Base-by-base conservation (phyloP, 2,113 vertebrate genomes). In the Callipepla californica region DNA sequence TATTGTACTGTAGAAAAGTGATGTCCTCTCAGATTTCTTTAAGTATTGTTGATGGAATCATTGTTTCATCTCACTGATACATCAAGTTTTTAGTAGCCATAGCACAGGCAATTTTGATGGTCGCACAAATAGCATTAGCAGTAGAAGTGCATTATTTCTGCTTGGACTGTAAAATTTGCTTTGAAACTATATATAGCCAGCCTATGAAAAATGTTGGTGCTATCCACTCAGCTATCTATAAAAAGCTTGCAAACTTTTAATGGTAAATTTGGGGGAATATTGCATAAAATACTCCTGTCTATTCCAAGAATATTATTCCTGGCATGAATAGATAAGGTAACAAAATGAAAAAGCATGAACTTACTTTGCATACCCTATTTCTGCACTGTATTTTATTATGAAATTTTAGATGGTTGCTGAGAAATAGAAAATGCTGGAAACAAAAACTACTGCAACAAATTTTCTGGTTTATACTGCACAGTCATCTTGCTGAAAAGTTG, bases 401-500 rank as follows among this genome's bases (percentile, higher is more conserved):
- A 8, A n/a, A 66, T 91, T 92, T 70, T 3, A 36, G 82, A 87
- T 70, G 47, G 28, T 38, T n/a, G 7, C 8, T 83, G 53, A 89
- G 50, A 61, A 82, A 66, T 28, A 70, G 7, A 76, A 73, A 55
- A 91, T 13, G 11, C 7, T 79, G 57, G 32, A 94, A 96, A 59
- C 2, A 55, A 36, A 72, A 90, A 80, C 42, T 61, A 44, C 50
- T 79, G 26, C 63, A 19, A 50, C 18, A 74, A 85, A 61, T 59
- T 81, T 95, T 94, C 19, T 89, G 19, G 7, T 79, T 93, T 94
- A 26, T 66, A 23, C 26, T 59, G 32, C 40, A 88, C 21, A 70
- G 42, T 66, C 74, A 3, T 57, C 94, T 94, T 95, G 51, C 65
- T 89, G 19, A 86, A 89, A 92, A 77, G 5, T 70, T 91, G 38